Evolutionary conservation across 2,113 vertebrate species (phyloP).

Genomic region (Climacteris rufus): DNA sequence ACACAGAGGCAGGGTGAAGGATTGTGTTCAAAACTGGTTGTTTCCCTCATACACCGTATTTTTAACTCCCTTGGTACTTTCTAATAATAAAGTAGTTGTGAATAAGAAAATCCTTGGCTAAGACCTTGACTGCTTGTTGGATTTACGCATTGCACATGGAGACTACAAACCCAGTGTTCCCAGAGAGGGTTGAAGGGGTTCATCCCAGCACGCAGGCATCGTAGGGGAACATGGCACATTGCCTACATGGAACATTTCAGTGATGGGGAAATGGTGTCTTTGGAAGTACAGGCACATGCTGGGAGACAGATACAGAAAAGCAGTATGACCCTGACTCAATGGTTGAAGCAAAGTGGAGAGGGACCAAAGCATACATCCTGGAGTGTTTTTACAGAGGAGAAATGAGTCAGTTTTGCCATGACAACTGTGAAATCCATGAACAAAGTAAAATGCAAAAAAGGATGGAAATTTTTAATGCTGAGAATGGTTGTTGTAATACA

Average conservation of each 20-base stretch:
- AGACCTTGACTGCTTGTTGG: background rate
- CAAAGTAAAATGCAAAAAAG: background rate
- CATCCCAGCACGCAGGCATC: accelerated
- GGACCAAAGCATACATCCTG: background rate
- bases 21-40: background rate
- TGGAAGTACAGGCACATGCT: background rate
- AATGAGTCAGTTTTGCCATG: background rate
- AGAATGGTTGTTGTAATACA: background rate
- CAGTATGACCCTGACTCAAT: background rate
- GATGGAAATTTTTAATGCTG: background rate
- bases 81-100: background rate
- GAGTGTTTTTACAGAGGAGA: background rate
- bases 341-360: background rate
- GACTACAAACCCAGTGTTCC: background rate
- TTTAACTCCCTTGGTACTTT: background rate
- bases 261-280: background rate
- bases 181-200: background rate
- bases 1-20: background rate
- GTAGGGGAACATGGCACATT: background rate
- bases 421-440: background rate
- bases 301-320: background rate
- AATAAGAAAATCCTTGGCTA: background rate
- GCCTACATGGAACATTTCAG: background rate
- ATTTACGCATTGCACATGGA: background rate
- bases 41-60: background rate